Base-by-base conservation (phyloP, 2,113 vertebrate genomes). In the Cariama cristata region DNA sequence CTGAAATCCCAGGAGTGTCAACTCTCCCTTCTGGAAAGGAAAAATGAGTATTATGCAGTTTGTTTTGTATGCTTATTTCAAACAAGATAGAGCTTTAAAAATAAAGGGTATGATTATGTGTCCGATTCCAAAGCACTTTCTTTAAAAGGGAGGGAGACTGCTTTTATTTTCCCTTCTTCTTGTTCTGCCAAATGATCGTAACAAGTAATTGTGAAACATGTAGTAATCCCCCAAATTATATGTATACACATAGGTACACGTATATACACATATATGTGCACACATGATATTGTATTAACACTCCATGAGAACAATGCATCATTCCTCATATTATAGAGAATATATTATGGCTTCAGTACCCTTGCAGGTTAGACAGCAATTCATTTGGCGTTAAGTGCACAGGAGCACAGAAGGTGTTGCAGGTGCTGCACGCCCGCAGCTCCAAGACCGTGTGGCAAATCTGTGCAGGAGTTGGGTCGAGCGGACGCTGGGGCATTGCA, bases 371-470 rank as follows among this genome's bases (percentile, higher is more conserved):
- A 58, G n/a, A 13, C 12, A 80, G 38, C 35, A 55, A 28, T 38
- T 64, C 3, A 4, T 82, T 63, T n/a, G 33, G 42, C 8, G 52
- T 50, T n/a, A 38, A 68, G 17, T 19, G 16, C 10, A 10, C 0
- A 13, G 20, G 45, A 44, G 7, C 5, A 24, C 16, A 35, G 83
- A 33, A 73, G n/a, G 16, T 6, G 3, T 24, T 21, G 26, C 23
- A 47, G 42, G 10, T 55, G 23, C 50, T 53, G 18, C 56, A 27
- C 0, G 35, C 11, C 38, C 38, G 38, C 38, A 38, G 38, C 38
- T 38, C 38, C 38, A 38, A 38, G 38, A 21, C 12, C 0, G 0
- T 7, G 9, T 12, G 1, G 2, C 24, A 45, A 12, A 28, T 11
- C 47, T n/a, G n/a, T 2, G 3, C 33, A 27, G 55, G 19, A 28